Evolutionary conservation across 2,888 invertebrate genomes (phyloP), one percentile per base, ranked within the genome.

Genomic region (Chloroclysta siterata): DNA sequence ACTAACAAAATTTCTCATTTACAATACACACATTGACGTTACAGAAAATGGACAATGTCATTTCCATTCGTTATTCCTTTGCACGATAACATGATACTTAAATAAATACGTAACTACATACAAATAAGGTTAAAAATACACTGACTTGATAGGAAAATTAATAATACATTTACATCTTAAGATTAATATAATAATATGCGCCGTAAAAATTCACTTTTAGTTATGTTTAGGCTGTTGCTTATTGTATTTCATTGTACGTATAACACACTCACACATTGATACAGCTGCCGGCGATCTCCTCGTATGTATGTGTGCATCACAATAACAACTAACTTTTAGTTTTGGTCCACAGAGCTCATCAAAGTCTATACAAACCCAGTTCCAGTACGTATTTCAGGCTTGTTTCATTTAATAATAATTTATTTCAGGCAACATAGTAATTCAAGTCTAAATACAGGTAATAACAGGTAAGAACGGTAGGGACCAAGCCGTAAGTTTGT

Each of bases 71-170:
- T 62, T 58, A 55, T 14, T 58, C 46, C 36, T 51, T 44, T 57
- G 56, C 57, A 60, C 57, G 41, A 53, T 46, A 58, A 60, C 60
- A 48, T 47, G 54, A 59, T 57, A 63, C 44, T 50, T 60, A 63
- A 60, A 64, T 66, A 59, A 64, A 64, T 67, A 67, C 58, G 59
- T 67, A 64, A 67, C 66, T 63, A 67, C 63, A 61, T 59, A 62
- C 44, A 67, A 64, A 62, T 61, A 64, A 56, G 58, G 67, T 64
- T 61, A 59, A 58, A 66, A 67, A 67, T 64, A 67, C 67, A 61
- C 51, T 67, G 67, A 66, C 66, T 66, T 61, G 54, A 60, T 63
- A 66, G 57, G 60, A 58, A 60, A 60, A 53, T 55, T 60, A 61
- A 58, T 60, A 61, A 61, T 60, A 61, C 55, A 62, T 61, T 56